phyloP scores from a whole-genome alignment of 1,140 invertebrate species.

The Macrobrachium rosenbergii region DNA sequence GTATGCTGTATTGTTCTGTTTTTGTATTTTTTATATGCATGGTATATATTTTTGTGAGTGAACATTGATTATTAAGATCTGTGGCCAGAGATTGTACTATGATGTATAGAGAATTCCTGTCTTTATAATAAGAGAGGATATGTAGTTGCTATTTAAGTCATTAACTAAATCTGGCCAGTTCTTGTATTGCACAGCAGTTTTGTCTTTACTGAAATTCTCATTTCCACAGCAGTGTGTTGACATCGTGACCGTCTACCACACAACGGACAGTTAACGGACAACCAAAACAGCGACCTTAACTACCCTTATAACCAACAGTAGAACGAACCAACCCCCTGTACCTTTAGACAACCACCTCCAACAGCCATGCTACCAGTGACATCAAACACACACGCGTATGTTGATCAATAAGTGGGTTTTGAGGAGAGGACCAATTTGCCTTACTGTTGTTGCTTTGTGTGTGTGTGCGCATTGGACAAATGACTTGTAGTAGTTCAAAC shows the following conservation, averaged over 20 bases:
- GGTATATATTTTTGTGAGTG: too few relatives aligned
- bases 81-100: too few relatives aligned
- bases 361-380: constrained; percentile 57
- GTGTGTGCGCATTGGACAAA: constrained; percentile 14
- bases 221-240: constrained; percentile 63
- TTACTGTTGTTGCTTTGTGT: constrained; percentile 24
- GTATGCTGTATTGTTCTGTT: too few relatives aligned
- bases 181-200: too few relatives aligned
- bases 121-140: too few relatives aligned
- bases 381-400: neutral
- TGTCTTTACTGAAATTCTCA: constrained; percentile 50
- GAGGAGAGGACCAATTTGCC: constrained; percentile 29
- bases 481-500: neutral
- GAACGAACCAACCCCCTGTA: constrained; percentile 52
- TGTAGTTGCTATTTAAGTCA: too few relatives aligned
- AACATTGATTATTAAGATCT: too few relatives aligned
- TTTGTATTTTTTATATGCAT: too few relatives aligned
- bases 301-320: constrained; percentile 58
- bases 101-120: too few relatives aligned
- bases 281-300: constrained; percentile 60
- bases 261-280: constrained; percentile 63
- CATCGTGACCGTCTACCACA: constrained; percentile 58
- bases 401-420: constrained; percentile 28
- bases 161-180: too few relatives aligned
- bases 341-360: constrained; percentile 48